A percentile compares a stretch with the other conserved stretches of the same genome.
Evolutionary conservation across 2,888 invertebrate genomes (phyloP).

Genomic region (Luperina nickerlii): DNA sequence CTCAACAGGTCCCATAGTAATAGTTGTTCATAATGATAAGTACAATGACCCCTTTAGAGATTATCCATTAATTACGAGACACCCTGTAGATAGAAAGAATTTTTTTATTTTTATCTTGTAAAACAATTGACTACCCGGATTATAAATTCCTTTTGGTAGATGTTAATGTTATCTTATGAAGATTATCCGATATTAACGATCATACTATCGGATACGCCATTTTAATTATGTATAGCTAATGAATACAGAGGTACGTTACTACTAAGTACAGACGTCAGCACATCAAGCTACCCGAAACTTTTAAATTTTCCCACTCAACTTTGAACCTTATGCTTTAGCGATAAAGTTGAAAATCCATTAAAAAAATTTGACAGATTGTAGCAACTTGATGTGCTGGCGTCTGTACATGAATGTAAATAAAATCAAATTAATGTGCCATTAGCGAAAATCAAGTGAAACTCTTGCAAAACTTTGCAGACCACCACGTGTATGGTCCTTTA

Average conservation of each 20-base stretch:
- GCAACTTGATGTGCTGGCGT: no score
- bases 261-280: neutral
- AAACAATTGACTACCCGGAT: conserved; percentile 10
- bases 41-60: no score
- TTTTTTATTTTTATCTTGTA: neutral
- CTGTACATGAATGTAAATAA: conserved; percentile 19
- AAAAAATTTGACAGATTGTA: no score
- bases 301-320: no score
- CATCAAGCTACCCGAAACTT: no score
- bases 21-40: no score
- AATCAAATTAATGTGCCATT: conserved; percentile 40
- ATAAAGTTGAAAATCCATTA: no score
- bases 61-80: no score
- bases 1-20: no score
- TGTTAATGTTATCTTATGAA: neutral
- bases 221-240: neutral
- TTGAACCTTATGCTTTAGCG: no score
- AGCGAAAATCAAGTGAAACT: neutral
- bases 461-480: neutral
- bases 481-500: neutral
- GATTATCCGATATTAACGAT: neutral
- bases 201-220: neutral
- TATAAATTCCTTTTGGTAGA: conserved; percentile 9
- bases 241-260: neutral
- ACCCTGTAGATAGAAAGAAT: neutral